A percentile compares a stretch with the other conserved stretches of the same genome.
phyloP scores from a whole-genome alignment of 1,140 invertebrate genomes.

The Lordiphosa clarofinis region DNA sequence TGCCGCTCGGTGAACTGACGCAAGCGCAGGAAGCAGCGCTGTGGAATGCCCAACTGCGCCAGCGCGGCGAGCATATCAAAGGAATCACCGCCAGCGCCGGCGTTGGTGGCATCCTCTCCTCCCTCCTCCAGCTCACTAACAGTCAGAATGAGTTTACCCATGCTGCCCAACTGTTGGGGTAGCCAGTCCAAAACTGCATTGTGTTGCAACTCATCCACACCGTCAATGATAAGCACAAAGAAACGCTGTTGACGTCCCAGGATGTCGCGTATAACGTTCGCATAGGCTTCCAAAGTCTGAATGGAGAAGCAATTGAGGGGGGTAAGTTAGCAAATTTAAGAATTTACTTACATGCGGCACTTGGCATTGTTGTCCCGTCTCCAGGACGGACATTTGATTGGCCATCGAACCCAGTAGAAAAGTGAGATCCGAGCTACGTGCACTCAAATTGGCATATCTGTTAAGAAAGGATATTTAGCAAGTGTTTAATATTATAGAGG shows the following conservation, averaged over 20 bases:
- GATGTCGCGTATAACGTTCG: constrained; percentile 49
- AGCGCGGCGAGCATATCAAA: constrained; percentile 62
- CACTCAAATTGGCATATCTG: constrained; percentile 73
- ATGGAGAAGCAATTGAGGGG: not conserved
- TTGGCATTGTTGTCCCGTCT: constrained; percentile 61
- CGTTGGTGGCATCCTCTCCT: constrained; percentile 17
- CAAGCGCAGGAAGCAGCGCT: constrained; percentile 69
- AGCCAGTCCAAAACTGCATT: constrained; percentile 84
- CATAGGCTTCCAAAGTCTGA: constrained; percentile 55
- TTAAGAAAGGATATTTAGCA: not conserved
- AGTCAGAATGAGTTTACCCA: constrained; percentile 87
- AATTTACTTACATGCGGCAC: constrained; percentile 60
- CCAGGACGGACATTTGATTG: constrained; percentile 73
- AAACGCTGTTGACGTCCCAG: constrained; percentile 58
- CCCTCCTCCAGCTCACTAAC: constrained; percentile 79
- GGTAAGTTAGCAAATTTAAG: too few relatives aligned
- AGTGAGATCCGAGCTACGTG: constrained; percentile 66
- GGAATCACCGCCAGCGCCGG: constrained; percentile 27
- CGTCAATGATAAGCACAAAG: constrained; percentile 86
- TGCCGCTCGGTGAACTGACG: constrained; percentile 74
- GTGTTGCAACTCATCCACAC: constrained; percentile 84
- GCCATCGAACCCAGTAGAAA: constrained; percentile 75
- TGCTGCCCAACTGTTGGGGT: constrained; percentile 84
- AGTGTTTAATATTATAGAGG: too few relatives aligned
- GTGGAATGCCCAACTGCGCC: constrained; percentile 66